phyloP scores from a whole-genome alignment of 2,888 invertebrate genomes.

The Hemaris fuciformis region DNA sequence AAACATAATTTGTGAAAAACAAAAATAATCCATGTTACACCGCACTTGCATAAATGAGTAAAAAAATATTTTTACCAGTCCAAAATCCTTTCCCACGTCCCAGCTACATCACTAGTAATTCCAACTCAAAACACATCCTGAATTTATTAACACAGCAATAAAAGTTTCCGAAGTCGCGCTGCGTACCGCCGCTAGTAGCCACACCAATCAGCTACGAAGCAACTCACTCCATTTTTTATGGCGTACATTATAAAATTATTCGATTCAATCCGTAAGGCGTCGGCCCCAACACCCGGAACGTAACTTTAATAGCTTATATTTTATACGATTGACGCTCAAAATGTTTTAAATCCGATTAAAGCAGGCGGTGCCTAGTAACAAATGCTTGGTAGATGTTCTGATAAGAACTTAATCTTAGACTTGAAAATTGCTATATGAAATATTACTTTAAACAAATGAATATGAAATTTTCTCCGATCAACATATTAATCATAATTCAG shows the following conservation, averaged over 20 bases:
- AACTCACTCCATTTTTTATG: constrained; percentile 50
- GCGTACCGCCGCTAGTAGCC: constrained; percentile 14
- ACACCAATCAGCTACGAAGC: constrained; percentile 17
- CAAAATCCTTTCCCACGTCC: background rate
- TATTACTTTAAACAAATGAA: too few relatives aligned
- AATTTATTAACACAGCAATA: background rate
- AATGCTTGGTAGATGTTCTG: background rate
- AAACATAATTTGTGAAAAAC: too few relatives aligned
- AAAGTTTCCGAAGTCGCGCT: background rate
- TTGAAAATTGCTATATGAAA: background rate
- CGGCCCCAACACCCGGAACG: constrained; percentile 39
- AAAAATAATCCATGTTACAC: too few relatives aligned
- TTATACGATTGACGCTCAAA: constrained; percentile 46
- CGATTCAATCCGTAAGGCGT: constrained; percentile 45
- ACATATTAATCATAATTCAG: too few relatives aligned
- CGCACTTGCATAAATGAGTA: background rate
- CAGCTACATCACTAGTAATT: background rate
- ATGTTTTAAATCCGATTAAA: constrained; percentile 38
- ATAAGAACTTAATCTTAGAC: too few relatives aligned
- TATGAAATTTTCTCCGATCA: too few relatives aligned
- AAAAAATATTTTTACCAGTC: background rate
- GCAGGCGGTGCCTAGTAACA: constrained; percentile 24
- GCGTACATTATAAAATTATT: constrained; percentile 49
- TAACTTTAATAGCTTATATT: constrained; percentile 47
- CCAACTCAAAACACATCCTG: constrained; percentile 2